These are phyloP conservation scores for Rapana venosa DNA, from an alignment of 2,888 invertebrate species.

Conservation along the genomic window DNA sequence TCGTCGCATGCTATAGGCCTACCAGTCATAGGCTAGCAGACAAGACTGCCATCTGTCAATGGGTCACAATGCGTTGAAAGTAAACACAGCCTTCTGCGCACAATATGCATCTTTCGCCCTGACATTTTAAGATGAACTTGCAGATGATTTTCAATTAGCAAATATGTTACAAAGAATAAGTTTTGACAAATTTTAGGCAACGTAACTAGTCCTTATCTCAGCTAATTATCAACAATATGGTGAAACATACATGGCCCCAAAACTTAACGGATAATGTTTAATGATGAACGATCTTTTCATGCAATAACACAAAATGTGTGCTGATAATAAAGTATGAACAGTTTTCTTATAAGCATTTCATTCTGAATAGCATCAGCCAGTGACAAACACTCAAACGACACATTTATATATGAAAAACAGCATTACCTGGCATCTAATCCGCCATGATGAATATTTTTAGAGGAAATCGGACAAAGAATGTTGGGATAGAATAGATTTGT, in stretches of 20 bases:
- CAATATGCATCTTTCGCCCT: background rate
- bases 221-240: constrained; percentile 47
- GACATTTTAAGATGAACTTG: background rate
- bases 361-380: background rate
- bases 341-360: background rate
- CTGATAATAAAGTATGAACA: background rate
- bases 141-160: background rate
- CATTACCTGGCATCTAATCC: constrained; percentile 53
- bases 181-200: background rate
- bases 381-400: constrained; percentile 3
- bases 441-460: constrained; percentile 72
- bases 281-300: background rate
- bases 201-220: constrained; percentile 29
- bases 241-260: constrained; percentile 22
- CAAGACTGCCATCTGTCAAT: constrained; percentile 39
- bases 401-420: constrained; percentile 43
- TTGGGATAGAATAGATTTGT: constrained; percentile 52
- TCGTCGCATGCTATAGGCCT: constrained; percentile 16
- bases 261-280: constrained; percentile 42
- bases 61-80: constrained; percentile 12
- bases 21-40: background rate
- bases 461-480: constrained; percentile 59
- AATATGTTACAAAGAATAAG: background rate
- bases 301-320: constrained; percentile 31
- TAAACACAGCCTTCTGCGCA: background rate